Evolutionary conservation across 1,140 invertebrate species (phyloP).

Genomic region (Nasonia vitripennis): DNA sequence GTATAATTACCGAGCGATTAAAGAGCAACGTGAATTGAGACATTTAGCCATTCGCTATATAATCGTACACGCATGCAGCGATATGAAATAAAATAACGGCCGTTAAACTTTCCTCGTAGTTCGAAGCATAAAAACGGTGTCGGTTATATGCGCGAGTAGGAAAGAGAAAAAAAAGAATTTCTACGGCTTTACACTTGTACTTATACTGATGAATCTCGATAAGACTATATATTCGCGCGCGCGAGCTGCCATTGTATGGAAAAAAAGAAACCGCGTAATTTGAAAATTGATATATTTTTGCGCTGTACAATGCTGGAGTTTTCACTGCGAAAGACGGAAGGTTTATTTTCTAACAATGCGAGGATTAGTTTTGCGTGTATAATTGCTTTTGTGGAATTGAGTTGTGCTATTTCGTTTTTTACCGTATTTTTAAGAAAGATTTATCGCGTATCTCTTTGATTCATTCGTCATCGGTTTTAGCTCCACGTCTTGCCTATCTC

Average conservation of each 20-base stretch:
- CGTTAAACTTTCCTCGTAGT: background rate
- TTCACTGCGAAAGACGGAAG: background rate
- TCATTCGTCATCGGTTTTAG: background rate
- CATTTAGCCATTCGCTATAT: too few species aligned
- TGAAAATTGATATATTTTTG: slow-evolving; percentile 9
- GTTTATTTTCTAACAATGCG: background rate
- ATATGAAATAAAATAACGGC: background rate
- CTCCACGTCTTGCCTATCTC: background rate
- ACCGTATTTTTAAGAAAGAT: background rate
- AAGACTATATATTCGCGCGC: background rate
- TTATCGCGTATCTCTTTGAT: background rate
- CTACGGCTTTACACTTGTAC: slow-evolving; percentile 11
- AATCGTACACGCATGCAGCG: too few species aligned
- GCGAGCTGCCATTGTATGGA: background rate
- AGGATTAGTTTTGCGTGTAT: background rate
- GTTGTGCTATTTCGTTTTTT: background rate
- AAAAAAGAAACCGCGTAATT: slow-evolving; percentile 27
- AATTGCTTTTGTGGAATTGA: background rate
- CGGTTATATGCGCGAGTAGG: background rate
- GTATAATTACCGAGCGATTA: too few species aligned
- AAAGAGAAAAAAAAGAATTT: slow-evolving; percentile 31
- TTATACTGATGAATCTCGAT: slow-evolving; percentile 23
- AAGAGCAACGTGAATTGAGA: too few species aligned
- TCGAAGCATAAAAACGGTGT: slow-evolving; percentile 34
- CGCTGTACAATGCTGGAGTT: background rate